Base-by-base conservation (phyloP, 1,140 invertebrate species). In the Hirudo medicinalis region DNA sequence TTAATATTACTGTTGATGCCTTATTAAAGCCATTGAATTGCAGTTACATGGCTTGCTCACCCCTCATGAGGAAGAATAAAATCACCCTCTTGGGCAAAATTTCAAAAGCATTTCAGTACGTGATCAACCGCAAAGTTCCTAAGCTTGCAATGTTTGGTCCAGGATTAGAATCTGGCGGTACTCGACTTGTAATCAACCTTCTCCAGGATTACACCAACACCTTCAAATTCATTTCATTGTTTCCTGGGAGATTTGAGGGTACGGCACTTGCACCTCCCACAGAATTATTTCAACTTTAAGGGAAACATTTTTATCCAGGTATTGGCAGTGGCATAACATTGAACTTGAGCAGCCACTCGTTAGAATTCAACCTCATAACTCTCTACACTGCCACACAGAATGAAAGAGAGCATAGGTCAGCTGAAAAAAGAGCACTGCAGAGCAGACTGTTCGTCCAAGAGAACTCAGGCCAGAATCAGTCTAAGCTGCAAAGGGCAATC, bases 191-290 rank as follows among this genome's bases (percentile, higher is more conserved):
- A 22, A 70, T 67, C 40, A 73, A 72, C 19, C 71, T 74, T 32
- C 25, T 74, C 17, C 69, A 74, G 54, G 70, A 74, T 54, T 43
- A 54, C 22, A 67, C 60, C 27, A 60, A 55, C 11, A 22, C 55
- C n/a, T 74, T 74, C 54, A 67, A 67, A 25, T 54, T 53, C 32
- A 54, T 57, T 27, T 69, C 69, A 22, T 66, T 74, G 70, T 74
- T 74, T 71, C 73, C 73, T 36, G 73, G 73, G 40, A 32, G 70
- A 43, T 74, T 74, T 74, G 73, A 72, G 53, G 73, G 73, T 74
- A 40, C 40, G 19, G n/a, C 15, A 22, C 15, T 19, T 70, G 20
- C n/a, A 54, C 22, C 17, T 43, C 25, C 53, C 19, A 49, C 9
- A 5, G 29, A 27, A 54, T 54, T 70, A 27, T 8, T 20, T 53